A percentile compares a stretch with the other conserved stretches of the same genome.
phyloP scores from a whole-genome alignment of 2,113 vertebrate genomes.

The Brienomyrus brachyistius region DNA sequence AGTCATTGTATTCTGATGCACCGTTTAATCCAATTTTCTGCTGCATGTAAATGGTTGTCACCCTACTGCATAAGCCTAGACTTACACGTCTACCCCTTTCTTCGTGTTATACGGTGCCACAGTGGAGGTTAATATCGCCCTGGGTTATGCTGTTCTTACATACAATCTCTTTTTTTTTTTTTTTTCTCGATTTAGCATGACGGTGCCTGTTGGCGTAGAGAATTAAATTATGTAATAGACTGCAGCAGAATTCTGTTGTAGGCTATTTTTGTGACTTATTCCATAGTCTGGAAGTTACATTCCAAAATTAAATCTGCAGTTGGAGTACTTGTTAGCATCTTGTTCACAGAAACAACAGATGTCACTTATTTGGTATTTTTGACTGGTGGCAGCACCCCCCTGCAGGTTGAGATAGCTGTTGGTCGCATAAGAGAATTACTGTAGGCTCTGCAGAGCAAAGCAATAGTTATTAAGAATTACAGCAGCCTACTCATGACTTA shows the following conservation, averaged over 20 bases:
- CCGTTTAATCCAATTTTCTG: conserved; percentile 74
- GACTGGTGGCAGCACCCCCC: neutral
- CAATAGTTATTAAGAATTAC: neutral
- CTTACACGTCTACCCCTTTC: conserved; percentile 48
- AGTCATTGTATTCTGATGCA: conserved; percentile 64
- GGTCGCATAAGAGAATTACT: neutral
- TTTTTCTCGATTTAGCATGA: neutral
- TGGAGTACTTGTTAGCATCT: neutral
- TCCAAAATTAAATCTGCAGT: neutral
- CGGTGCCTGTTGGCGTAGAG: neutral
- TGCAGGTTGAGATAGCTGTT: neutral
- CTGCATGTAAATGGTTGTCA: conserved; percentile 60
- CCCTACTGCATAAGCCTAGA: conserved; percentile 45
- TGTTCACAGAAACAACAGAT: neutral
- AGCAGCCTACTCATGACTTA: neutral
- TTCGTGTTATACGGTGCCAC: conserved; percentile 40
- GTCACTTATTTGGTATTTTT: neutral
- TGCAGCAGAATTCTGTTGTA: neutral
- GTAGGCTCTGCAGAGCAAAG: neutral
- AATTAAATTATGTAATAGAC: neutral
- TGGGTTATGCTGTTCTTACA: conserved; percentile 31
- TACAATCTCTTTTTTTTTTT: neutral
- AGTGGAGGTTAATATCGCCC: conserved; percentile 45
- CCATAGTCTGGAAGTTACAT: neutral
- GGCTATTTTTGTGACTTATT: neutral